Base-by-base conservation (phyloP, 2,113 vertebrate species). In the Eptesicus fuscus region DNA sequence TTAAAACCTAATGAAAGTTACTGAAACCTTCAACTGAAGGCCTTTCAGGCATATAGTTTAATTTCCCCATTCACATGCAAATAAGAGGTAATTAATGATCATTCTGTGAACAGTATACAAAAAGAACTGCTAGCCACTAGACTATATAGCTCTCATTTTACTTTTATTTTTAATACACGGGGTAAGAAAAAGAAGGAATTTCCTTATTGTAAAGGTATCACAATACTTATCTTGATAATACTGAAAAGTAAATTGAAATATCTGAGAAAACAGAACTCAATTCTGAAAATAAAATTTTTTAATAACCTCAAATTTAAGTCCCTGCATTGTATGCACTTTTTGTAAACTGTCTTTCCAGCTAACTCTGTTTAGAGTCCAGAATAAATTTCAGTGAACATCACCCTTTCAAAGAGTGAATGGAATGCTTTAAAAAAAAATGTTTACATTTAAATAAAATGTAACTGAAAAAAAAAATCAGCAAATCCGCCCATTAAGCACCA, bases 161-260 rank as follows among this genome's bases (percentile, higher is more conserved):
- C 22, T 82, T 91, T 83, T 1, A 76, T 30, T 94, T 91, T 90
- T 71, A 86, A 83, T 49, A 70, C 30, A 73, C 37, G 53, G 13
- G 12, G 9, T 86, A 63, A 96, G 83, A 77, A 82, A 95, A 96
- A 69, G 67, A 47, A 17, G 28, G 73, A 53, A 84, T 59, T 11
- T 91, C 59, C 59, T 73, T 69, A 35, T 69, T 59, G 4, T 42
- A 9, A 89, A 71, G 10, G 0, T 80, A 69, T 84, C 1, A 18
- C 14, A 93, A 47, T 65, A 67, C 9, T 47, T 69, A n/a, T 71
- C 47, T 56, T 88, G 49, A 82, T 78, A 83, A 83, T 79, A 88
- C 44, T 86, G 78, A 71, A 78, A 89, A 87, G 20, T 35, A 97
- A 92, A 82, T 44, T 85, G n/a, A 96, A 90, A 94, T 84, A 77